These are phyloP conservation scores for Bombus sibiricus DNA, from an alignment of 1,140 invertebrate species.

Conservation along the genomic window DNA sequence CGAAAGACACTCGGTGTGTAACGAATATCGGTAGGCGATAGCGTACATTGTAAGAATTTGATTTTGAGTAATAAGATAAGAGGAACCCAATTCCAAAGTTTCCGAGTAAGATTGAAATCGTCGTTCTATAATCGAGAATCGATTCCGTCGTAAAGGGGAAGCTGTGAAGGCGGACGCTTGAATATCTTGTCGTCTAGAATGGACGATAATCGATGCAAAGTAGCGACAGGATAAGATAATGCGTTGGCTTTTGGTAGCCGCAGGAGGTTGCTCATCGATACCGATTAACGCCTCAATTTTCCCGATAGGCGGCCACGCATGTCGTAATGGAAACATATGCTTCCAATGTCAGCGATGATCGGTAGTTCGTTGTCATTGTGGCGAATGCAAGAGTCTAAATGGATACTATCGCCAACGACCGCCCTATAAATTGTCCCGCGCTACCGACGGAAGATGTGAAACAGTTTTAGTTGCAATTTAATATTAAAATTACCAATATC, in stretches of 20 bases:
- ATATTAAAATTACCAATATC: background rate
- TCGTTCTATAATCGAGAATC: background rate
- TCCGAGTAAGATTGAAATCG: background rate
- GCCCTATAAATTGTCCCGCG: background rate
- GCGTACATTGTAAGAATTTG: too few species aligned
- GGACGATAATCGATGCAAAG: slow-evolving; percentile 8
- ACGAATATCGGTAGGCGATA: background rate
- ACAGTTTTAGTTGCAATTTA: background rate
- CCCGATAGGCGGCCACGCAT: background rate
- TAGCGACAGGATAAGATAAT: background rate
- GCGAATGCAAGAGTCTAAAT: slow-evolving; percentile 4
- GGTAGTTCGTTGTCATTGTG: slow-evolving; percentile 32
- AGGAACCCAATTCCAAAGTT: background rate
- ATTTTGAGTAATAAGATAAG: background rate
- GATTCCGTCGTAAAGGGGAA: background rate
- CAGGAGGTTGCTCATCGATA: slow-evolving; percentile 24
- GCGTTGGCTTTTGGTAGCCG: background rate
- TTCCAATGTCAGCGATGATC: slow-evolving; percentile 20
- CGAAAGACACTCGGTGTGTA: background rate
- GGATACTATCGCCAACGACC: background rate
- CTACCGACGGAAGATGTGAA: background rate
- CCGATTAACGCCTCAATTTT: slow-evolving; percentile 37
- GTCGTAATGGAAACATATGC: slow-evolving; percentile 35
- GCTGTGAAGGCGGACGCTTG: background rate
- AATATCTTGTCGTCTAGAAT: background rate